These are phyloP conservation scores for Limonius californicus DNA, from an alignment of 1,140 invertebrate genomes.

Conservation along the genomic window DNA sequence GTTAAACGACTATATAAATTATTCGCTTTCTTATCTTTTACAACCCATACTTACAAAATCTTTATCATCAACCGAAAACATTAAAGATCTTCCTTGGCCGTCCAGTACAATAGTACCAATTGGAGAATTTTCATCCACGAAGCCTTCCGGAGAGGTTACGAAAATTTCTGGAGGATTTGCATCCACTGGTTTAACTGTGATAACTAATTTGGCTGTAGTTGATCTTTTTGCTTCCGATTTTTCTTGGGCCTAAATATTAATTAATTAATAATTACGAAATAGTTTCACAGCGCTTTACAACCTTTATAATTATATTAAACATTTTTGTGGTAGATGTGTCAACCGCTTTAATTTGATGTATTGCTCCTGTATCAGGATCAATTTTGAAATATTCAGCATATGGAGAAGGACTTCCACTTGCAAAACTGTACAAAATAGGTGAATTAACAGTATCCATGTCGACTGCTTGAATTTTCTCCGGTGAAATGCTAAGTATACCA, in stretches of 20 bases:
- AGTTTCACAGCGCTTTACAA: conserved; percentile 32
- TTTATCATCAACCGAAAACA: conserved; percentile 71
- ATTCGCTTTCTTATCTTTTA: no score
- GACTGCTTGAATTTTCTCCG: conserved; percentile 83
- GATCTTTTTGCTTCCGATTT: conserved; percentile 70
- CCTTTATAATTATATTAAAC: conserved; percentile 67
- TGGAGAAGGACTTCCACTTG: conserved; percentile 69
- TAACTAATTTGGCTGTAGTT: conserved; percentile 74
- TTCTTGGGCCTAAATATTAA: conserved; percentile 67
- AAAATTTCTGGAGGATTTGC: conserved; percentile 76
- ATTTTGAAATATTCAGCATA: conserved; percentile 82
- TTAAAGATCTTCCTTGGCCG: conserved; percentile 60
- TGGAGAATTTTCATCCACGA: conserved; percentile 80
- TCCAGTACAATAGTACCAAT: conserved; percentile 78
- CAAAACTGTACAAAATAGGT: conserved; percentile 74
- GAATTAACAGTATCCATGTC: conserved; percentile 85
- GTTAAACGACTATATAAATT: no score
- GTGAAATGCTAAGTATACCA: conserved; percentile 76
- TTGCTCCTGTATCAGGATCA: conserved; percentile 70
- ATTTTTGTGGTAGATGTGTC: conserved; percentile 68
- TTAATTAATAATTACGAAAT: neutral
- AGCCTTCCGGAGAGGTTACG: conserved; percentile 69
- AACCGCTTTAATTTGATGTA: conserved; percentile 75
- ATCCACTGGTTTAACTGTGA: conserved; percentile 80
- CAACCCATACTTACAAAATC: conserved; percentile 82